These are phyloP conservation scores for Lepus oiostolus DNA, from an alignment of 2,797 vertebrate species.

Conservation along the genomic window DNA sequence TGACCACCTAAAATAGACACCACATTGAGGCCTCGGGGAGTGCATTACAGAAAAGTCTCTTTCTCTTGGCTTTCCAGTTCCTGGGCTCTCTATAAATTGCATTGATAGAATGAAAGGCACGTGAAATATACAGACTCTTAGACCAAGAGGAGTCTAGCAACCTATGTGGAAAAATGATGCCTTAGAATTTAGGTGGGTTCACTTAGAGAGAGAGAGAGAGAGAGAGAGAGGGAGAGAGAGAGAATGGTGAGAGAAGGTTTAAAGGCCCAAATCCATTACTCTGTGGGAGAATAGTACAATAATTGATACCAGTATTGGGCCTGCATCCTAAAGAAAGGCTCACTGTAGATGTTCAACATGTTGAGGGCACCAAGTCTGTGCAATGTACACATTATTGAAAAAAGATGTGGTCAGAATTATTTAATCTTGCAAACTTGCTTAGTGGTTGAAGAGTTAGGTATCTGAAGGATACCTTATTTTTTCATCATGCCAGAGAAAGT, in stretches of 20 bases:
- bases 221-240: rapidly evolving
- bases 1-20: not conserved
- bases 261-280: not conserved
- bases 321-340: not conserved
- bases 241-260: not conserved
- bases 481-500: not conserved
- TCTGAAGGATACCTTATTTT: conserved; percentile 1
- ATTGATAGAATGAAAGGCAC: not conserved
- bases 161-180: not conserved
- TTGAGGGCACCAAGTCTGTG: not conserved
- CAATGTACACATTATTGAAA: not conserved
- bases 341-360: not conserved
- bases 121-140: not conserved
- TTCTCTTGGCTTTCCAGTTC: not conserved
- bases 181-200: not conserved
- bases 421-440: not conserved
- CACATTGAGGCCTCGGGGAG: not conserved
- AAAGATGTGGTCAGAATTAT: not conserved
- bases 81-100: not conserved
- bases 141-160: not conserved
- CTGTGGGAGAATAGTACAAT: not conserved
- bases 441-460: not conserved
- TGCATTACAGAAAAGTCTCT: not conserved
- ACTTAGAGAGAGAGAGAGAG: not conserved
- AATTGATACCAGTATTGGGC: not conserved